Conservation (phyloP, 2,113 vertebrate genomes). For the Cryptomyrus ogoouensis region DNA sequence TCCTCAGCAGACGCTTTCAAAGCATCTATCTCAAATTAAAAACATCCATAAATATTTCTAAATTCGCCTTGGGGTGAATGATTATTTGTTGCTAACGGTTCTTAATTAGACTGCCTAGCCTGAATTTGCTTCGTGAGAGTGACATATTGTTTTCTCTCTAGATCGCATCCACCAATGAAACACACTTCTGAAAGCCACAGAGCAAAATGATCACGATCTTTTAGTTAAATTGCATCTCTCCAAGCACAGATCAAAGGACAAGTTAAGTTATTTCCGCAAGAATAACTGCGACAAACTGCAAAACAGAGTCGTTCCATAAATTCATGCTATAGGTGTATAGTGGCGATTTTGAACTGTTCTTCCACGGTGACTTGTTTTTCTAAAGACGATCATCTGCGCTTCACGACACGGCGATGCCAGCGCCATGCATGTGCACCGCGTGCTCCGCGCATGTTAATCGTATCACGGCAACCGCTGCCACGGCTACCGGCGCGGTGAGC, state of each 20-base stretch:
- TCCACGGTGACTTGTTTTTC: not conserved
- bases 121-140: not conserved
- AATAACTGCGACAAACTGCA: not conserved
- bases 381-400: not conserved
- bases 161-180: not conserved
- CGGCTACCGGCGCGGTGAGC: not conserved
- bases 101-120: not conserved
- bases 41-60: not conserved
- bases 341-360: not conserved
- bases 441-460: not conserved
- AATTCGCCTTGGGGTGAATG: not conserved
- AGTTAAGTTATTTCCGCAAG: not conserved
- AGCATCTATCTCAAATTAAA: constrained; percentile 5
- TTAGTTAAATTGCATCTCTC: not conserved
- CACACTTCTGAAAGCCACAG: not conserved
- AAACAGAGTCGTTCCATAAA: not conserved
- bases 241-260: not conserved
- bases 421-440: not conserved
- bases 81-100: not conserved
- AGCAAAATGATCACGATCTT: not conserved
- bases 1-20: not conserved
- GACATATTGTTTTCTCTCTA: not conserved
- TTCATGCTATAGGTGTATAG: not conserved
- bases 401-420: not conserved
- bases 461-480: too few relatives aligned